These are phyloP conservation scores for Upupa epops DNA, from an alignment of 2,113 vertebrate genomes.

Conservation along the genomic window DNA sequence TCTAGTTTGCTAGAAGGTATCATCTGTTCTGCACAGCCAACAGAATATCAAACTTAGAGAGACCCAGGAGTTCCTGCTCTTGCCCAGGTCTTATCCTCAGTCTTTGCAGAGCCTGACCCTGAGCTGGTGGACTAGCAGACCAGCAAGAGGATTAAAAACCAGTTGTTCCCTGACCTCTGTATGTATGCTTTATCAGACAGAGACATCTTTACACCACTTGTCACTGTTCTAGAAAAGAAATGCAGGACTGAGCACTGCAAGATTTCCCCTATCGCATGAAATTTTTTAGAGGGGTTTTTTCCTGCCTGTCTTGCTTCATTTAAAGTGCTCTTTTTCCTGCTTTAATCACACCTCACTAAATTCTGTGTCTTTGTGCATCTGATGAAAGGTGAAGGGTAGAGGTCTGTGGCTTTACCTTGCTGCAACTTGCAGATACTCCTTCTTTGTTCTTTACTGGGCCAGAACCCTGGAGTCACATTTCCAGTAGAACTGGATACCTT, in stretches of 20 bases:
- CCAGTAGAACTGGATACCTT: not conserved
- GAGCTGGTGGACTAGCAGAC: not conserved
- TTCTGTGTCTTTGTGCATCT: not conserved
- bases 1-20: not conserved
- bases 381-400: not conserved
- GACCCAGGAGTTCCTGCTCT: not conserved
- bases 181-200: not conserved
- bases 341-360: not conserved
- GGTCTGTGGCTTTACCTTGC: not conserved
- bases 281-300: not conserved
- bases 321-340: not conserved
- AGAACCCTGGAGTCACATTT: not conserved
- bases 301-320: not conserved
- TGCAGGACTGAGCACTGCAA: not conserved
- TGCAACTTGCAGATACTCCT: not conserved
- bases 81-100: not conserved
- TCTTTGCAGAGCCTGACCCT: not conserved
- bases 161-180: not conserved
- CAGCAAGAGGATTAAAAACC: not conserved
- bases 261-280: not conserved
- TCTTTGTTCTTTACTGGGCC: not conserved
- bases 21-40: not conserved
- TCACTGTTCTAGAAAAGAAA: not conserved
- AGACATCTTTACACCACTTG: fast-evolving
- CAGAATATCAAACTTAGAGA: not conserved